phyloP scores from a whole-genome alignment of 2,113 vertebrate species.

The Morone chrysops region DNA sequence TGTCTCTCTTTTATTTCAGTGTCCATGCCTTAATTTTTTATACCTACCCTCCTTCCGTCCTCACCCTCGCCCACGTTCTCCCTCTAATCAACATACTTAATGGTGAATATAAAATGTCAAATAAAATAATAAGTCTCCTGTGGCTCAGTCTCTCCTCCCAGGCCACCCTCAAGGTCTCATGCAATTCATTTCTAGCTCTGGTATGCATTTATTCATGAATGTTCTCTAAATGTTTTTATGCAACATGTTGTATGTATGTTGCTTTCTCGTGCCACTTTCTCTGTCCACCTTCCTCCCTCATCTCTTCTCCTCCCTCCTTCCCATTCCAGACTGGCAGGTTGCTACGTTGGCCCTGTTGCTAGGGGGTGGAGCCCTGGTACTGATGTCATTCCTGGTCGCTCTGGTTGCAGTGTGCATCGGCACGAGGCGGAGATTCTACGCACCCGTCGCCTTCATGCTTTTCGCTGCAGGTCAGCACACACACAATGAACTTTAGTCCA shows the following conservation, averaged over 20 bases:
- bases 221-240: slow-evolving; percentile 3
- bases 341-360: slow-evolving; percentile 95
- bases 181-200: slow-evolving; percentile 27
- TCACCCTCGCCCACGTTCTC: background rate
- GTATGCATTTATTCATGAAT: slow-evolving; percentile 44
- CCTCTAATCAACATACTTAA: background rate
- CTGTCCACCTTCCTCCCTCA: background rate
- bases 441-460: slow-evolving; percentile 96
- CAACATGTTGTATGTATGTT: background rate
- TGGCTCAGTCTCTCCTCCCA: slow-evolving; percentile 19
- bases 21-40: too few species aligned
- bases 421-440: slow-evolving; percentile 93
- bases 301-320: background rate
- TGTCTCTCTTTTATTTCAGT: background rate
- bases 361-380: slow-evolving; percentile 93
- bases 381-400: slow-evolving; percentile 96
- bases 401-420: slow-evolving; percentile 96
- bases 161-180: slow-evolving; percentile 3
- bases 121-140: slow-evolving; percentile 26
- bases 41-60: background rate
- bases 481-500: background rate
- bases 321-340: slow-evolving; percentile 93
- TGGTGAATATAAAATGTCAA: slow-evolving; percentile 35
- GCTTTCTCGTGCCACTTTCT: background rate
- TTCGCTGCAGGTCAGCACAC: slow-evolving; percentile 92